These are phyloP conservation scores for Azemiops feae DNA, from an alignment of 2,113 vertebrate species.

Conservation along the genomic window DNA sequence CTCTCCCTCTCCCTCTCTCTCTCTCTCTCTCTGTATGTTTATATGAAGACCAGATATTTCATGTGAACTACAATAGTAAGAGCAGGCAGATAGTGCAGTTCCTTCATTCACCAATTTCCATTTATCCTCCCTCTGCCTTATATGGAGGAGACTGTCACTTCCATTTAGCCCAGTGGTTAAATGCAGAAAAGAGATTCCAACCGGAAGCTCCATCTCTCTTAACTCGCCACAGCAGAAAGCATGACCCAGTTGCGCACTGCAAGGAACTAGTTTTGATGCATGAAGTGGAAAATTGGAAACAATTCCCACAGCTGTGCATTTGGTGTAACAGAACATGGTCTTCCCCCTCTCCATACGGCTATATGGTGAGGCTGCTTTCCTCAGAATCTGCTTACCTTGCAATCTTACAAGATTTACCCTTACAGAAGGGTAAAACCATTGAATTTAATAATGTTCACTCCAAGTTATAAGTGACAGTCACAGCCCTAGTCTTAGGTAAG, in stretches of 20 bases:
- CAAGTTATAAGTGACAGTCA: neutral
- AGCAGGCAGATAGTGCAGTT: slow-evolving; percentile 63
- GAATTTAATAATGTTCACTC: neutral
- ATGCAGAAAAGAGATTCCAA: slow-evolving; percentile 13
- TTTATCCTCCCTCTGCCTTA: slow-evolving; percentile 53
- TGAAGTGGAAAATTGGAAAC: neutral
- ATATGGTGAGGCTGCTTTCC: neutral
- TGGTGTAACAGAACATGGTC: neutral
- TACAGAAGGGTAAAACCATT: neutral
- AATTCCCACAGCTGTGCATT: neutral
- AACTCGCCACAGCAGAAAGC: neutral
- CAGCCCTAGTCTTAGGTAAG: neutral
- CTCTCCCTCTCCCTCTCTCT: too few relatives aligned
- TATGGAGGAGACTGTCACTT: slow-evolving; percentile 34
- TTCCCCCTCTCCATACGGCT: neutral
- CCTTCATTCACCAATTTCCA: slow-evolving; percentile 52
- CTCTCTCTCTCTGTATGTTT: neutral
- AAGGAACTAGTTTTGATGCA: neutral
- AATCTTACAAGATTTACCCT: neutral
- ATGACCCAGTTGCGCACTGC: neutral
- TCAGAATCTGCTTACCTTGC: neutral
- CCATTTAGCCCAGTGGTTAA: slow-evolving; percentile 44
- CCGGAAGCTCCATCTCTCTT: neutral
- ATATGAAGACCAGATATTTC: slow-evolving; percentile 38
- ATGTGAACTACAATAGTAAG: slow-evolving; percentile 53